phyloP scores from a whole-genome alignment of 2,888 invertebrate genomes.

The Drosophila kuntzei region DNA sequence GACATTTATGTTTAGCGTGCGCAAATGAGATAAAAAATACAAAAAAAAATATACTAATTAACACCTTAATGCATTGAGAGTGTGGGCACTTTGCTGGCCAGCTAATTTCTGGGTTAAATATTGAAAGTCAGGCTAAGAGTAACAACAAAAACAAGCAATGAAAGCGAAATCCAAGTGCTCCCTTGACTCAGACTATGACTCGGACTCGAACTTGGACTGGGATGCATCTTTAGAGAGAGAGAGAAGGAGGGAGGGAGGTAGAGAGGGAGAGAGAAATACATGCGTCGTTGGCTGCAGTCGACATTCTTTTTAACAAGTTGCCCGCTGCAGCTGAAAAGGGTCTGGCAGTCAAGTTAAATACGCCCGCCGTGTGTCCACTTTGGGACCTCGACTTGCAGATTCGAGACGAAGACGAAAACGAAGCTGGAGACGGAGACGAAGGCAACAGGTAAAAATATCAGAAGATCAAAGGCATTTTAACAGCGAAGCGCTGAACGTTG shows the following conservation, averaged over 20 bases:
- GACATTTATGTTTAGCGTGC: constrained; percentile 70
- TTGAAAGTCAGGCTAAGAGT: constrained; percentile 41
- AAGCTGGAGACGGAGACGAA: constrained; percentile 10
- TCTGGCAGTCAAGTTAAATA: constrained; percentile 75
- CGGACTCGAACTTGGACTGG: no score
- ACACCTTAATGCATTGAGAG: constrained; percentile 67
- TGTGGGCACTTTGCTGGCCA: constrained; percentile 37
- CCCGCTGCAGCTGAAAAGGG: constrained; percentile 64
- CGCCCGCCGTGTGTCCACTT: constrained; percentile 77
- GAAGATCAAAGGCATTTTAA: constrained; percentile 83
- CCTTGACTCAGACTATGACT: constrained; percentile 28
- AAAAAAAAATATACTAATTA: constrained; percentile 75
- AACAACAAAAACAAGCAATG: constrained; percentile 57
- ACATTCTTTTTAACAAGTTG: constrained; percentile 80
- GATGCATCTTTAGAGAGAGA: constrained; percentile 1
- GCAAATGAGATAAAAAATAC: constrained; percentile 33
- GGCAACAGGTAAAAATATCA: constrained; percentile 70
- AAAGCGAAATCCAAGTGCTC: constrained; percentile 74
- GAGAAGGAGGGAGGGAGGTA: not conserved
- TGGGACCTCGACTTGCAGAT: constrained; percentile 39
- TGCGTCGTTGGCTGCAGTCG: constrained; percentile 72
- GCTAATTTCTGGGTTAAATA: constrained; percentile 81
- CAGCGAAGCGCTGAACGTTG: constrained; percentile 69
- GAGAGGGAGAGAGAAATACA: constrained; percentile 42
- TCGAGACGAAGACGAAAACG: not conserved